A percentile compares a stretch with the other conserved stretches of the same genome.
Conservation (phyloP, 1,140 invertebrate genomes). For the Drosophila pallidifrons region DNA sequence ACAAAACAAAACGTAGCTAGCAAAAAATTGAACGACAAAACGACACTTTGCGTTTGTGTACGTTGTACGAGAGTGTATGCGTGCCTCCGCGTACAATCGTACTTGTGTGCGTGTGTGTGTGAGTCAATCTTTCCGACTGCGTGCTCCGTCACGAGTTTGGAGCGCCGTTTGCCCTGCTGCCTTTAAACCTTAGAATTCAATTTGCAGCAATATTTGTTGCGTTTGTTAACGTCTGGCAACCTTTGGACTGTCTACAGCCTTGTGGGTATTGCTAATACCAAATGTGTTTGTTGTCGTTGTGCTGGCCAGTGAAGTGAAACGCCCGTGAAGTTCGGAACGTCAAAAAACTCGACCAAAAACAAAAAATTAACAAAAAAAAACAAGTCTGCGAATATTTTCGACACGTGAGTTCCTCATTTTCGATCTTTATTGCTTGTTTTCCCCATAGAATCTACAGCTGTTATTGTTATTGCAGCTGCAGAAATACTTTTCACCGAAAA, state of each 20-base stretch:
- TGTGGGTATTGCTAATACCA: constrained; percentile 50
- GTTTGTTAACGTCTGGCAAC: constrained; percentile 66
- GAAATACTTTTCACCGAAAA: constrained; percentile 35
- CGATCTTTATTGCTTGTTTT: constrained; percentile 43
- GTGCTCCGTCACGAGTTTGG: constrained; percentile 71
- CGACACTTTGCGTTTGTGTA: constrained; percentile 39
- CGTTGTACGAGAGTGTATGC: constrained; percentile 17
- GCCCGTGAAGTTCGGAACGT: constrained; percentile 16
- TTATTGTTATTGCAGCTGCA: constrained; percentile 8
- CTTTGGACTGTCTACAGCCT: constrained; percentile 70
- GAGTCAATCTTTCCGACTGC: constrained; percentile 29
- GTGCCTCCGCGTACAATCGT: neutral
- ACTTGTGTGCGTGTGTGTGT: constrained; percentile 10
- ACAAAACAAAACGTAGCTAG: constrained; percentile 25
- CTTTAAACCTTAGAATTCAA: constrained; percentile 55
- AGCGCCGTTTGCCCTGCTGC: constrained; percentile 60
- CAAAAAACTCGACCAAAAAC: constrained; percentile 3
- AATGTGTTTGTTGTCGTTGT: constrained; percentile 41
- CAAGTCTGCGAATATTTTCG: constrained; percentile 39
- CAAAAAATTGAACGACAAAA: constrained; percentile 29
- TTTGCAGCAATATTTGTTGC: constrained; percentile 48
- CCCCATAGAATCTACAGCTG: constrained; percentile 28
- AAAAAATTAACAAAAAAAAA: constrained; percentile 22
- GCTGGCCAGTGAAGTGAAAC: constrained; percentile 65
- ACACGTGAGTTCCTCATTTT: constrained; percentile 64